Evolutionary conservation across 2,113 vertebrate genomes (phyloP).

Genomic region (Myocastor coypus): DNA sequence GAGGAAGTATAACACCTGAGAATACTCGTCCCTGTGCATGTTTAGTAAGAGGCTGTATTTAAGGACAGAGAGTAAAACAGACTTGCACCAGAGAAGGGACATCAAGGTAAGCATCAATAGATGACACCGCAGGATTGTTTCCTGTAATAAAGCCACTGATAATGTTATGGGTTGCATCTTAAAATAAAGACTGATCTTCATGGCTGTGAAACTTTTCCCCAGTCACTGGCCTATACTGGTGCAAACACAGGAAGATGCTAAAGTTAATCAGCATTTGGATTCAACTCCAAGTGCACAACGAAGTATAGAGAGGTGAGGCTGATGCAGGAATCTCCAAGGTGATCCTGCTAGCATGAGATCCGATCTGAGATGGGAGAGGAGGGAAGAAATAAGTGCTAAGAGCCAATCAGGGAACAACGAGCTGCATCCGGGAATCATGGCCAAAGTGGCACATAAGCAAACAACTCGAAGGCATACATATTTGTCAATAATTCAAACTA

Average conservation of each 20-base stretch:
- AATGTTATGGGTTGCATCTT: background rate
- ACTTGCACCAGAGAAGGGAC: background rate
- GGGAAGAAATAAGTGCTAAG: background rate
- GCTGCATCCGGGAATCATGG: background rate
- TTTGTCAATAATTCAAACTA: background rate
- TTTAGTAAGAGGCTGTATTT: background rate
- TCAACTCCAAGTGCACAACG: background rate
- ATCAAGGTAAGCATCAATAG: background rate
- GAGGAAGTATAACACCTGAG: background rate
- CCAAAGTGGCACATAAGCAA: background rate
- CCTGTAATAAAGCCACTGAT: background rate
- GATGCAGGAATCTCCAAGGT: background rate
- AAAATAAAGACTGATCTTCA: background rate
- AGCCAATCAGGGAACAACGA: background rate
- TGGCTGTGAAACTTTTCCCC: background rate
- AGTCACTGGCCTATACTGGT: background rate
- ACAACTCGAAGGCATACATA: background rate
- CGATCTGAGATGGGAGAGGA: background rate
- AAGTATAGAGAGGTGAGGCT: background rate
- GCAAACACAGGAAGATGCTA: background rate
- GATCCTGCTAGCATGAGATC: background rate
- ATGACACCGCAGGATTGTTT: background rate
- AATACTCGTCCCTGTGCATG: background rate
- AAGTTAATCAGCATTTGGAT: background rate
- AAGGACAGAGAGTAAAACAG: background rate